Evolutionary conservation across 2,797 vertebrate species (phyloP).

Genomic region (Hemitrygon akajei): DNA sequence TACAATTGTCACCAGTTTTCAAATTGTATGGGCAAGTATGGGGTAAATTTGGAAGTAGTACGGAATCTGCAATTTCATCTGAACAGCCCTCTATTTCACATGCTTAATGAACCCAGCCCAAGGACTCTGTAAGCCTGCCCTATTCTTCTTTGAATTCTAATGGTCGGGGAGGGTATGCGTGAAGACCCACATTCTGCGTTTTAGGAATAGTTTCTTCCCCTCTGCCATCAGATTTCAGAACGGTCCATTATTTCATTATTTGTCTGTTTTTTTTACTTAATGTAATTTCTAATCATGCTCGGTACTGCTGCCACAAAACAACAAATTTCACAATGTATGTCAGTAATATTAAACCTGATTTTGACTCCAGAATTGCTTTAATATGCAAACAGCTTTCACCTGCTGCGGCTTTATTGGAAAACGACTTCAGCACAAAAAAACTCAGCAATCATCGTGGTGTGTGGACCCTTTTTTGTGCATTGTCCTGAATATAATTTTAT

Average conservation of each 20-base stretch:
- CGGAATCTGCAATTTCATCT: background rate
- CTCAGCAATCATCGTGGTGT: background rate
- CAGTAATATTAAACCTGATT: too few species aligned
- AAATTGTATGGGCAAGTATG: background rate
- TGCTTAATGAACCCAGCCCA: background rate
- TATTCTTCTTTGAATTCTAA: background rate
- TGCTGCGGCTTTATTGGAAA: too few species aligned
- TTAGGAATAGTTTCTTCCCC: too few species aligned
- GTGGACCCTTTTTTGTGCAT: background rate
- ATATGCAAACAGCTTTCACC: background rate
- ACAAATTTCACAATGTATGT: too few species aligned
- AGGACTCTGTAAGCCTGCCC: background rate
- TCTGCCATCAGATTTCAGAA: too few species aligned
- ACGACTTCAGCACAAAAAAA: background rate
- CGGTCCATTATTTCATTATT: too few species aligned
- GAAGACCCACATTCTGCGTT: too few species aligned
- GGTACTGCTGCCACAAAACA: too few species aligned
- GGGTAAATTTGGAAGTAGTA: background rate
- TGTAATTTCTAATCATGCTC: too few species aligned
- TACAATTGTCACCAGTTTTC: background rate
- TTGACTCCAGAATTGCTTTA: background rate
- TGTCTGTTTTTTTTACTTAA: too few species aligned
- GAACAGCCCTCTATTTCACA: background rate
- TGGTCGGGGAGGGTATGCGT: background rate
- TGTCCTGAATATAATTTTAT: background rate